These are phyloP conservation scores for Centrocercus urophasianus DNA, from an alignment of 2,113 vertebrate genomes.

Conservation along the genomic window DNA sequence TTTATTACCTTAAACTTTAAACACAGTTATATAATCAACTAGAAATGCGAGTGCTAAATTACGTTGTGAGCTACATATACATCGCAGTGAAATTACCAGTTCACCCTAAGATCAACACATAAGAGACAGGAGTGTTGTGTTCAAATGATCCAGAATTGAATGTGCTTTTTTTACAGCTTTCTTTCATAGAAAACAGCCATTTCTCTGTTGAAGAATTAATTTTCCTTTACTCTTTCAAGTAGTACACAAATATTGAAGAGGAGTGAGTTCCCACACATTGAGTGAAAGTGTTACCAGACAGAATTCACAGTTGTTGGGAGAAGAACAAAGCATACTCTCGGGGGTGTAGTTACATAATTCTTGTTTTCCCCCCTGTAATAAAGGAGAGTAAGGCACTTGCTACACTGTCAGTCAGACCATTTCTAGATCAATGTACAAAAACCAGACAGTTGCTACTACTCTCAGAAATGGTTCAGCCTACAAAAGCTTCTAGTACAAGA, in stretches of 20 bases:
- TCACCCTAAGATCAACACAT: neutral
- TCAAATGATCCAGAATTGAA: neutral
- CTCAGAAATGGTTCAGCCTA: neutral
- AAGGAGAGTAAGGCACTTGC: neutral
- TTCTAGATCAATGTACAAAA: neutral
- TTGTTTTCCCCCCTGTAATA: neutral
- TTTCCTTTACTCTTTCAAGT: neutral
- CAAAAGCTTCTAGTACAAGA: neutral
- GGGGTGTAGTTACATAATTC: neutral
- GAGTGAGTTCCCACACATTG: rapidly evolving
- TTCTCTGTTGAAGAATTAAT: neutral
- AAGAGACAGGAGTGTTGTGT: neutral
- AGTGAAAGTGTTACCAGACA: neutral
- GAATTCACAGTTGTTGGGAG: neutral
- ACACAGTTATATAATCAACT: neutral
- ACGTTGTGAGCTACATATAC: neutral
- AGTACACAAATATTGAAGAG: neutral
- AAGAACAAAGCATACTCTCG: neutral
- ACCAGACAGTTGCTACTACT: neutral
- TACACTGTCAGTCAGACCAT: neutral
- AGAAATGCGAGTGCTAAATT: neutral
- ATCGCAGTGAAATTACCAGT: neutral
- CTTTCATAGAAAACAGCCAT: neutral
- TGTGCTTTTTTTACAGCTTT: neutral
- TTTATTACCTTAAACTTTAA: neutral